Conservation (phyloP, 2,888 invertebrate species). For the Dryobotodes eremita region DNA sequence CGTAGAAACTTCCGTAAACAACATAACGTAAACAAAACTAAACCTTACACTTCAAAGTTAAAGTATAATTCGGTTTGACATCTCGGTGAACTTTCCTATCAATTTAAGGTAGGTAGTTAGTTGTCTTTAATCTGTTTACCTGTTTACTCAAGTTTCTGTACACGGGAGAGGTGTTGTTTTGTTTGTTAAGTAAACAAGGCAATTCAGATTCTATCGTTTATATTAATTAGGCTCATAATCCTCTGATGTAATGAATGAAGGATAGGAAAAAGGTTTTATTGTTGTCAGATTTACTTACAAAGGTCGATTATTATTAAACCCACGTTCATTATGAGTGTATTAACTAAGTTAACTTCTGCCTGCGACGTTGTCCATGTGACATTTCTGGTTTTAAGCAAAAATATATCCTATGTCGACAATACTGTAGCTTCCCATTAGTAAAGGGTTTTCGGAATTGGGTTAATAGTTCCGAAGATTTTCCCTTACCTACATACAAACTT, state of each 20-base stretch:
- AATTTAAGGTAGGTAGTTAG: not conserved
- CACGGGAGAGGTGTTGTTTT: conserved; percentile 18
- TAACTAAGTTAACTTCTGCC: not conserved
- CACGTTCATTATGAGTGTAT: not conserved
- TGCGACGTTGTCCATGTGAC: not conserved
- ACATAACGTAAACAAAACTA: conserved; percentile 1
- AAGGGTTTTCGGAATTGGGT: no score
- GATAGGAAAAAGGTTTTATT: not conserved
- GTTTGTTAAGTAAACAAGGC: conserved; percentile 18
- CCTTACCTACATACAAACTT: no score
- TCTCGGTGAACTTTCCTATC: not conserved
- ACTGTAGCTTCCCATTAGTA: no score
- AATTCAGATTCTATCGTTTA: not conserved
- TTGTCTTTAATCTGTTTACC: conserved; percentile 32
- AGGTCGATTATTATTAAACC: not conserved
- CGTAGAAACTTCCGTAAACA: not conserved
- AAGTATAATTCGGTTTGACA: conserved; percentile 8
- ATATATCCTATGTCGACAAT: no score
- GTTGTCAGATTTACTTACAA: not conserved
- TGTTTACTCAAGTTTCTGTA: conserved; percentile 26
- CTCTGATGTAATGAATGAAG: not conserved
- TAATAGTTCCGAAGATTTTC: no score
- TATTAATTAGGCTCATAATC: conserved; percentile 1
- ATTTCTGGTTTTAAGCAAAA: not conserved
- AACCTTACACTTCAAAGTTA: not conserved